Conservation (phyloP, 2,797 vertebrate species). For the Dicrostonyx torquatus region DNA sequence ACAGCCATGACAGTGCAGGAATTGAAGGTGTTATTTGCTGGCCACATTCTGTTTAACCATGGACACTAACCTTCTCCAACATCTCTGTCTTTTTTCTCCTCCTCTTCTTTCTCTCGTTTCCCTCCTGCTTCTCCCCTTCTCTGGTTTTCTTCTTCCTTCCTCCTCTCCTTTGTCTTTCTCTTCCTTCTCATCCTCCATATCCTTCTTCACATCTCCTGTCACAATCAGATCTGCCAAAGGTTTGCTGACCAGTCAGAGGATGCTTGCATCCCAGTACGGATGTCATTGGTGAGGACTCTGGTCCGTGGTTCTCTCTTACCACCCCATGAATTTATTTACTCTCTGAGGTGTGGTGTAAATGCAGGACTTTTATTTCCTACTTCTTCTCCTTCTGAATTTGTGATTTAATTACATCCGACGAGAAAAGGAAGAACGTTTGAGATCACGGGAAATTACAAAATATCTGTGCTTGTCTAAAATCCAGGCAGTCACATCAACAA, state of each 20-base stretch:
- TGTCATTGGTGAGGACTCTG: neutral
- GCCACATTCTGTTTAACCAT: neutral
- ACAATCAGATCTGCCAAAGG: neutral
- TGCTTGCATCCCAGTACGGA: neutral
- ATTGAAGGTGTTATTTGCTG: neutral
- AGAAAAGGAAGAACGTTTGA: neutral
- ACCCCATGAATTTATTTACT: neutral
- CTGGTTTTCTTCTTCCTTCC: neutral
- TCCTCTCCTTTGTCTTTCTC: neutral
- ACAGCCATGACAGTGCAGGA: too few relatives aligned
- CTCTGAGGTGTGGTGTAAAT: neutral
- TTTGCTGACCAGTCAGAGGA: constrained; percentile 7
- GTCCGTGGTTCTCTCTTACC: fast-evolving
- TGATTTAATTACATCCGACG: neutral
- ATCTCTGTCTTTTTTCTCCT: neutral
- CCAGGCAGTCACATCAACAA: neutral
- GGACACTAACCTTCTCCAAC: neutral
- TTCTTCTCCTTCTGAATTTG: too few relatives aligned
- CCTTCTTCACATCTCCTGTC: neutral
- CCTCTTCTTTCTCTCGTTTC: fast-evolving
- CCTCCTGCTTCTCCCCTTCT: neutral
- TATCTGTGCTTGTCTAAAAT: neutral
- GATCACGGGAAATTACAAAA: neutral
- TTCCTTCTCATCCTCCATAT: neutral
- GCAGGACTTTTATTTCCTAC: neutral